Evolutionary conservation across 2,888 invertebrate species (phyloP).

Genomic region (Myopa tessellatipennis): DNA sequence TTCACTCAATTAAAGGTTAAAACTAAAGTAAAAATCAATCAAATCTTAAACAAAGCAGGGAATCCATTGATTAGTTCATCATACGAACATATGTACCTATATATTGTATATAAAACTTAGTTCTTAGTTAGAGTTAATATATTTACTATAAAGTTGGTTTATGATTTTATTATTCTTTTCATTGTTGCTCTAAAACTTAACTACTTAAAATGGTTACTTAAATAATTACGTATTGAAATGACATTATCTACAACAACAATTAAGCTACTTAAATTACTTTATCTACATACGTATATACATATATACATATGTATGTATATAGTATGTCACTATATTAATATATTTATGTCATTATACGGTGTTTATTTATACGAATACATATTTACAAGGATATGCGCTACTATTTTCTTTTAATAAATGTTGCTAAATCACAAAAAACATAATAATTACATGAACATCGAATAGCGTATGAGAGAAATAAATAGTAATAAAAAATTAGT

Average conservation of each 20-base stretch:
- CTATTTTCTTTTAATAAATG: neutral
- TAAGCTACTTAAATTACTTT: conserved; percentile 25
- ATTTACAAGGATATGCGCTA: too few relatives aligned
- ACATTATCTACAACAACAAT: conserved; percentile 27
- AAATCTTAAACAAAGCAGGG: neutral
- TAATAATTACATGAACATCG: neutral
- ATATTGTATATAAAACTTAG: conserved; percentile 19
- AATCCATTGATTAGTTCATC: neutral
- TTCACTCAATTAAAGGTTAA: neutral
- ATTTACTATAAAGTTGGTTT: neutral
- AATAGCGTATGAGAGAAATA: too few relatives aligned
- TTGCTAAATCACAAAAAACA: neutral
- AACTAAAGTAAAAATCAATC: neutral
- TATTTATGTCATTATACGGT: neutral
- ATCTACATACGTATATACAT: neutral
- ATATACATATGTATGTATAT: too few relatives aligned
- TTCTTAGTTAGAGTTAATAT: conserved; percentile 20
- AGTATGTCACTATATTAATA: too few relatives aligned
- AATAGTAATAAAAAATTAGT: too few relatives aligned
- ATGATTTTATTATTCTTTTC: neutral
- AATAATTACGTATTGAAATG: neutral
- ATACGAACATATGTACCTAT: neutral
- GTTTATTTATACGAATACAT: neutral
- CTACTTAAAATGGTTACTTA: conserved; percentile 5
- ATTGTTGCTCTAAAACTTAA: conserved; percentile 11